These are phyloP conservation scores for Lepus timidus DNA, from an alignment of 2,113 vertebrate species.

Conservation along the genomic window DNA sequence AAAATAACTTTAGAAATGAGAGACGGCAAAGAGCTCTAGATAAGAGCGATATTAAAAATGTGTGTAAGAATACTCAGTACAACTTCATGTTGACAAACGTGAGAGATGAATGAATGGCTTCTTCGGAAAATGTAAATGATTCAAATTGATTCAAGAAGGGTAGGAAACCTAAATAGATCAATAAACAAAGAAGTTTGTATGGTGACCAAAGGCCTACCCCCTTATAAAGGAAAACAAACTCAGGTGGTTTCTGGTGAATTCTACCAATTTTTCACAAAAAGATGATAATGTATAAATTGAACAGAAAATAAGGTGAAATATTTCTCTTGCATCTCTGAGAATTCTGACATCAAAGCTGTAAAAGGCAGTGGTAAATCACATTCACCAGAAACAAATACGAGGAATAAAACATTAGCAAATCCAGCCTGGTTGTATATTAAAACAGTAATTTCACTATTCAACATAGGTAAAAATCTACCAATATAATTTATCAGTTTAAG, in stretches of 20 bases:
- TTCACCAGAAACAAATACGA: neutral
- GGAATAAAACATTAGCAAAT: conserved; percentile 10
- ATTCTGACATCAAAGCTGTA: neutral
- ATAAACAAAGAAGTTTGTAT: neutral
- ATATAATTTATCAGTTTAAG: neutral
- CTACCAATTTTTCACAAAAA: neutral
- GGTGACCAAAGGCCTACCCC: neutral
- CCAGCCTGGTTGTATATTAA: neutral
- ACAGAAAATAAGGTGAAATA: neutral
- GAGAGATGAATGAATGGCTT: neutral
- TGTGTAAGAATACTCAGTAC: neutral
- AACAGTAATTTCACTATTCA: neutral
- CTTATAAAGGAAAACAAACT: neutral
- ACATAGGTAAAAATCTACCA: neutral
- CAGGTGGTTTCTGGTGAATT: neutral
- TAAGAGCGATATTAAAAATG: neutral
- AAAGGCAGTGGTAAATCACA: neutral
- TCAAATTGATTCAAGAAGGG: neutral
- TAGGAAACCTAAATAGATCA: neutral
- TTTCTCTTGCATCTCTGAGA: neutral
- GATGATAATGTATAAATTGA: neutral
- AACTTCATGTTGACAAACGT: neutral
- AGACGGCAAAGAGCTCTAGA: neutral
- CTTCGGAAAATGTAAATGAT: conserved; percentile 15
- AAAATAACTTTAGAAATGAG: conserved; percentile 4